Evolutionary conservation across 2,797 vertebrate species (phyloP).

Genomic region (Centropyge bicolor): DNA sequence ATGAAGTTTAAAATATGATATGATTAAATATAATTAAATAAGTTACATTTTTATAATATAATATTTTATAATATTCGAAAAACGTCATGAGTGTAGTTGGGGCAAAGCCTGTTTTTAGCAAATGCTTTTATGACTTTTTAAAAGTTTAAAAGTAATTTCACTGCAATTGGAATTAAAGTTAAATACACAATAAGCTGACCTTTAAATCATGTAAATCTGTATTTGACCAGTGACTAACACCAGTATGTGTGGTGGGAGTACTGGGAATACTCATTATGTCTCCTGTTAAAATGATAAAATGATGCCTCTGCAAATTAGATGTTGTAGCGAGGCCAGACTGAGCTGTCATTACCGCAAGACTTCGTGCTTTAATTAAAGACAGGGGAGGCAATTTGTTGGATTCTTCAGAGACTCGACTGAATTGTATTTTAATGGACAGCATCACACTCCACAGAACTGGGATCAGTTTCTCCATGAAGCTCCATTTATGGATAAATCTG

Average conservation of each 20-base stretch:
- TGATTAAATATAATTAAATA: too few species aligned
- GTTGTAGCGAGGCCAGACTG: background rate
- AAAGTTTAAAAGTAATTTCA: background rate
- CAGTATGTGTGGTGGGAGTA: background rate
- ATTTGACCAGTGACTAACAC: background rate
- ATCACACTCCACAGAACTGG: background rate
- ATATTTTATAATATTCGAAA: too few species aligned
- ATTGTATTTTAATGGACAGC: background rate
- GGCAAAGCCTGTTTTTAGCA: too few species aligned
- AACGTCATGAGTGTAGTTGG: too few species aligned
- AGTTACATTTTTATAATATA: too few species aligned
- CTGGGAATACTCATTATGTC: background rate
- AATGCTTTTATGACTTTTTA: too few species aligned
- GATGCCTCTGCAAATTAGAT: constrained; percentile 12
- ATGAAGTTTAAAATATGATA: background rate
- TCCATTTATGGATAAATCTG: background rate
- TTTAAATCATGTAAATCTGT: constrained; percentile 2
- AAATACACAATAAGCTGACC: background rate
- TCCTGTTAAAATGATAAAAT: background rate
- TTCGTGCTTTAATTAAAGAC: constrained; percentile 22
- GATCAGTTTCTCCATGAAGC: background rate
- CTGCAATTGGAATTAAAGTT: background rate
- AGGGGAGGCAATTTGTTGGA: background rate
- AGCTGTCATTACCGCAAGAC: constrained; percentile 12
- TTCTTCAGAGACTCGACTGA: constrained; percentile 10